Evolutionary conservation across 53 echinoderm and acorn worm genomes (phyloP).

Genomic region (Glandiceps talaboti): DNA sequence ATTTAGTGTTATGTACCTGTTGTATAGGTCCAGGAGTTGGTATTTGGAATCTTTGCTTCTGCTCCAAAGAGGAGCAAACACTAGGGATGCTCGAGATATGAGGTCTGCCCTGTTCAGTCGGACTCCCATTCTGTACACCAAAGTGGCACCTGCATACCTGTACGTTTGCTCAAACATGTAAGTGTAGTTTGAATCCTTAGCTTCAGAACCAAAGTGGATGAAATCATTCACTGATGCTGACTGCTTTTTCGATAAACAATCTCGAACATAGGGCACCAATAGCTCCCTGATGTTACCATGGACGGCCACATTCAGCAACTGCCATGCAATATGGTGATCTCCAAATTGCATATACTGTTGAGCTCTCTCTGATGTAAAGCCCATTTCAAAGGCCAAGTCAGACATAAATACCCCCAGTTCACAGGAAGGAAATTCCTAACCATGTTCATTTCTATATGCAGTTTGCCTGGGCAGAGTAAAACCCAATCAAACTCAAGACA

Average conservation of each 20-base stretch:
- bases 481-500: conserved; percentile 34
- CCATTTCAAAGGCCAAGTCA: conserved; percentile 8
- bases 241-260: neutral
- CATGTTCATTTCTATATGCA: conserved; percentile 41
- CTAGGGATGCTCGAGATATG: conserved; percentile 12
- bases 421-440: conserved; percentile 15
- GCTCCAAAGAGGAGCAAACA: conserved; percentile 14
- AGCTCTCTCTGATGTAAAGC: conserved; percentile 15
- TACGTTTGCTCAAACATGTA: conserved; percentile 20
- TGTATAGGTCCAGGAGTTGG: conserved; percentile 19
- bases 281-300: conserved; percentile 12
- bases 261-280: conserved; percentile 15
- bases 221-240: conserved; percentile 8
- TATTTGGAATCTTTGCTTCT: conserved; percentile 24
- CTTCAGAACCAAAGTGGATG: conserved; percentile 11
- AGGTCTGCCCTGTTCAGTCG: conserved; percentile 13
- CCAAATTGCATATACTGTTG: conserved; percentile 19
- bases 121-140: conserved; percentile 25
- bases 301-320: conserved; percentile 25
- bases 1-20: neutral
- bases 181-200: conserved; percentile 18
- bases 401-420: conserved; percentile 27
- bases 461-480: conserved; percentile 12
- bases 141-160: conserved; percentile 15
- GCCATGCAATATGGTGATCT: conserved; percentile 32